Evolutionary conservation across 2,888 invertebrate genomes (phyloP), one percentile per base, ranked within the genome.

Genomic region (Eubasilissa splendida): DNA sequence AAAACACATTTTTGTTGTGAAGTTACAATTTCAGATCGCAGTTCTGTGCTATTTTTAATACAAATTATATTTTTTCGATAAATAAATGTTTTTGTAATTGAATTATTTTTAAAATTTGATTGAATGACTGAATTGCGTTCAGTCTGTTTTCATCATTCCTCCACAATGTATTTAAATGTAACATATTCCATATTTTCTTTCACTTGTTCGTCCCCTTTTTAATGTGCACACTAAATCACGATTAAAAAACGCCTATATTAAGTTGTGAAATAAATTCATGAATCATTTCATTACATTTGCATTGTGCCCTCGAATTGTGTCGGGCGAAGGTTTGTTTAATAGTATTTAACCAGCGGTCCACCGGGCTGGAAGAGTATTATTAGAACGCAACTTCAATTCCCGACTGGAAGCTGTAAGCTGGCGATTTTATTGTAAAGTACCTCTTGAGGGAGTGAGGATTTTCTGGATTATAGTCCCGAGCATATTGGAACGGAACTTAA

Each of bases 271-370:
- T 33, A 33, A 63, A 33, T 42, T 4, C 4, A 12, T 63, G 63
- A 63, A 63, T 33, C 63, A 68, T 68, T 42, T 68, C 50, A 68
- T 68, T 68, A 68, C 42, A 68, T 42, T 68, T 68, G 66, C 66
- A 68, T 63, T 63, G 63, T 63, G 63, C 10, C 9, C 2, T 33
- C 33, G 63, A 5, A 33, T 68, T 50, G 66, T 50, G 68, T 12
- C 14, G 50, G 10, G 52, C n/a, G 68, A 50, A 68, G 68, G 68
- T 50, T 68, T 68, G 68, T 68, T 68, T 42, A 68, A 68, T 68
- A 50, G 68, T 68, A 50, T 68, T 68, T 68, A 68, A 50, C 33
- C 68, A 50, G 68, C 50, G 68, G 66, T 11, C 53, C 70, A 52
- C 10, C 31, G 14, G 53, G n/a, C 53, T 70, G 70, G 70, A 70